A percentile compares a stretch with the other conserved stretches of the same genome.
Evolutionary conservation across 2,113 vertebrate species (phyloP).

Genomic region (Cyprinodon tularosa): DNA sequence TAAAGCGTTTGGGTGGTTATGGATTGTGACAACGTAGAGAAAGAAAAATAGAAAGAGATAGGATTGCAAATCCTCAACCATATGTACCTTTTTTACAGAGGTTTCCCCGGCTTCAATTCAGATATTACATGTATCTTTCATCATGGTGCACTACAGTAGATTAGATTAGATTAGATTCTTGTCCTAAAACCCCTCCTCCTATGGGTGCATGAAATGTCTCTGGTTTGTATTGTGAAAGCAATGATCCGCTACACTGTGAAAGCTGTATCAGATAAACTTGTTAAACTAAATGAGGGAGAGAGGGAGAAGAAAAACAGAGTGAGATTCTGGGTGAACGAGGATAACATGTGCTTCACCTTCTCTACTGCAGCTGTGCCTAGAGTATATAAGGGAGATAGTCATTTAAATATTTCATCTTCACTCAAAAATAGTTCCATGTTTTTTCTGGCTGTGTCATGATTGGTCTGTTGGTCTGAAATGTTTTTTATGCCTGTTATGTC

Average conservation of each 20-base stretch:
- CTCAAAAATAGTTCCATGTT: not conserved
- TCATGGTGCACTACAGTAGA: slow-evolving; percentile 57
- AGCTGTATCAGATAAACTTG: slow-evolving; percentile 39
- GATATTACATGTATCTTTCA: slow-evolving; percentile 75
- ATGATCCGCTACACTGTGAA: slow-evolving; percentile 56
- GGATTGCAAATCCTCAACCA: slow-evolving; percentile 58
- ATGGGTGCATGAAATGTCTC: slow-evolving; percentile 62
- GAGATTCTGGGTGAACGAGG: not conserved
- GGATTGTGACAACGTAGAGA: slow-evolving; percentile 25
- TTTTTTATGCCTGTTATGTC: not conserved
- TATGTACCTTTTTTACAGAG: slow-evolving; percentile 43
- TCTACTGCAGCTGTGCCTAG: not conserved
- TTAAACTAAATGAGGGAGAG: slow-evolving; percentile 38
- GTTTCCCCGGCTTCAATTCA: slow-evolving; percentile 41
- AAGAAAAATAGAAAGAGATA: slow-evolving; percentile 33
- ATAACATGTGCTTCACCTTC: slow-evolving; percentile 23
- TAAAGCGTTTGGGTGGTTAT: slow-evolving; percentile 28
- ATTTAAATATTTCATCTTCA: not conserved
- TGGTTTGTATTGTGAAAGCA: slow-evolving; percentile 67
- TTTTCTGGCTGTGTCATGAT: not conserved
- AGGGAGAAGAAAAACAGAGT: not conserved
- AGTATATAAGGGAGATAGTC: not conserved
- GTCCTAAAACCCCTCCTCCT: slow-evolving; percentile 67
- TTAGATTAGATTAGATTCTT: slow-evolving; percentile 64
- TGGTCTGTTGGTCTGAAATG: too few species aligned